Evolutionary conservation across 2,888 invertebrate species (phyloP), one percentile per base, ranked within the genome.

Genomic region (Hyppa rectilinea): DNA sequence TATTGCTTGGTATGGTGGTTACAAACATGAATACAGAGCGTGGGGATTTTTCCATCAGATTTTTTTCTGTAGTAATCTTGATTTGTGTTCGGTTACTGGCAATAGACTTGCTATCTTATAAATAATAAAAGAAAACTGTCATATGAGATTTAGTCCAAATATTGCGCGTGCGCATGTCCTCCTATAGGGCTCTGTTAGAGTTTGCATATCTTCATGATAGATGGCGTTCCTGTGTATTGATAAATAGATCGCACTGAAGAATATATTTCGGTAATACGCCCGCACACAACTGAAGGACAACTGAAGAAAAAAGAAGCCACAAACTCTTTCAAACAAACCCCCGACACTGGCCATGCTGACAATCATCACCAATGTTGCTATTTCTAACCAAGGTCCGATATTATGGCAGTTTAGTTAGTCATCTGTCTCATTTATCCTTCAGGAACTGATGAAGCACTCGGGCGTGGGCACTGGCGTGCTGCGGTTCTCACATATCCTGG

Each of bases 401-500:
- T 26, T 50, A 50, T 50, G 50, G 5, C 20, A 12, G 9, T 12
- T 40, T 38, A 20, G 7, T 4, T 29, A 29, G 6, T 29, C 1
- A 20, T 6, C 12, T 34, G 56, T 40, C 3, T 47, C 9, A 20
- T 38, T 38, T 47, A 23, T 20, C 2, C 40, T 53, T n/a, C 78
- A 88, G 88, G 87, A 86, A 52, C 65, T 87, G 31, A 80, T 87
- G 45, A 85, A 83, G 59, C 79, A 87, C 68, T 73, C 84, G 0
- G 88, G 87, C 0, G 82, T 87, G 9, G 72, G 78, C 1, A 26
- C 73, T 0, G 75, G 73, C 31, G 68, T 82, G 0, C 69, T 79
- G 20, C 80, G 82, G 2, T 5, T 75, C 0, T 80, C 87, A 0
- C 85, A 87, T 62, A 60, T 87, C 29, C 10, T 88, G 31, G 85